Percentiles rank a stretch among this genome's conserved stretches.
phyloP scores from a whole-genome alignment of 23 tunicate species.

The Phallusia fumigata region DNA sequence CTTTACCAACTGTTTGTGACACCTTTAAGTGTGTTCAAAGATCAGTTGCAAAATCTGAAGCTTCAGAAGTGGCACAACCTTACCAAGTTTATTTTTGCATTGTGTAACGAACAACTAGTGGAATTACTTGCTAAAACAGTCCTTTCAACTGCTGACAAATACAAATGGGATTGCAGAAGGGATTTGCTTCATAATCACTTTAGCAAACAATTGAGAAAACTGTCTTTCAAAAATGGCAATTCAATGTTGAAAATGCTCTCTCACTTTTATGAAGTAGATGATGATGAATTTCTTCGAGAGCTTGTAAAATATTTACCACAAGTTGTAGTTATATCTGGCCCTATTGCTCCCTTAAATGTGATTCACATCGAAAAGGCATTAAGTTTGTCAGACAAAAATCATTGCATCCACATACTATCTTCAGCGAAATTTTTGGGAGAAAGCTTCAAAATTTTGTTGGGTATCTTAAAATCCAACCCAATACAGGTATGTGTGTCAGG shows the following conservation, averaged over 20 bases:
- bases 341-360: neutral
- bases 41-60: neutral
- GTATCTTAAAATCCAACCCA: neutral
- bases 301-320: neutral
- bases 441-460: neutral
- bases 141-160: neutral
- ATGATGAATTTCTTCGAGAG: neutral
- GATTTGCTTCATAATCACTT: conserved; percentile 2
- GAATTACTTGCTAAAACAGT: neutral
- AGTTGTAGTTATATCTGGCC: neutral
- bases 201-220: neutral
- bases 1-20: neutral
- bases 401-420: neutral
- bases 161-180: neutral
- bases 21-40: neutral
- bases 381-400: neutral
- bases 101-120: neutral
- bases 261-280: neutral
- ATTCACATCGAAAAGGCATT: neutral
- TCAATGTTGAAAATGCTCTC: neutral
- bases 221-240: neutral
- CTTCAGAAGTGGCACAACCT: neutral
- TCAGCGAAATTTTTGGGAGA: neutral
- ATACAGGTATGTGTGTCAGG: neutral
- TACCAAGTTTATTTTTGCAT: neutral